A percentile compares a stretch with the other conserved stretches of the same genome.
These are phyloP conservation scores for Brachionichthys hirsutus DNA, from an alignment of 2,113 vertebrate species.

Conservation along the genomic window DNA sequence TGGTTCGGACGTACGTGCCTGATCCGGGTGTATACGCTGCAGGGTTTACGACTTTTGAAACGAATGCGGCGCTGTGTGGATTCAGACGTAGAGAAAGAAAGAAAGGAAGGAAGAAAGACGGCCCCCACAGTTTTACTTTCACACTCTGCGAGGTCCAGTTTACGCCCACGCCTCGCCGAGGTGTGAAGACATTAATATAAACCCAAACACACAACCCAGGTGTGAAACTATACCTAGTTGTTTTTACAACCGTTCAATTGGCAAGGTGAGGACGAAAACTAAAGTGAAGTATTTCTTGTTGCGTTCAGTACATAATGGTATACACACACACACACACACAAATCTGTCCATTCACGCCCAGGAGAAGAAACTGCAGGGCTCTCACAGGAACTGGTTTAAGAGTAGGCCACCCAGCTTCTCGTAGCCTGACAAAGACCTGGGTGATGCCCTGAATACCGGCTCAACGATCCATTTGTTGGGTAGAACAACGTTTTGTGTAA, in stretches of 20 bases:
- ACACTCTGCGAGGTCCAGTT: constrained; percentile 27
- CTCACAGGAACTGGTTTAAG: too few species aligned
- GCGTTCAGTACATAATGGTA: background rate
- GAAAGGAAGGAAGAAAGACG: background rate
- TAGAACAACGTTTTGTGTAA: too few species aligned
- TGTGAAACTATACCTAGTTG: constrained; percentile 32
- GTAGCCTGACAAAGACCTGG: too few species aligned
- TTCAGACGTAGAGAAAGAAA: background rate
- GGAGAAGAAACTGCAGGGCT: too few species aligned
- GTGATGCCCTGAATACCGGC: too few species aligned
- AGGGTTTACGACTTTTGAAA: background rate
- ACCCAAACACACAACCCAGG: constrained; percentile 27
- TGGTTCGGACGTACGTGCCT: constrained; percentile 11
- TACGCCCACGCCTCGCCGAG: constrained; percentile 25
- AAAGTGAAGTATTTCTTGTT: background rate
- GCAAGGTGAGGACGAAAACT: constrained; percentile 27
- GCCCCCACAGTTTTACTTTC: constrained; percentile 22
- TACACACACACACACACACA: constrained; percentile 11
- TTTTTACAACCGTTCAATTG: constrained; percentile 28
- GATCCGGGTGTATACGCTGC: background rate
- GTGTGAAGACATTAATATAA: constrained; percentile 47
- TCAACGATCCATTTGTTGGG: too few species aligned
- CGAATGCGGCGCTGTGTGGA: constrained; percentile 1
- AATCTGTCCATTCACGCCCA: too few species aligned
- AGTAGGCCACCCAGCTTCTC: too few species aligned